Evolutionary conservation across 1,140 invertebrate species (phyloP).

Genomic region (Archegozetes longisetosus): DNA sequence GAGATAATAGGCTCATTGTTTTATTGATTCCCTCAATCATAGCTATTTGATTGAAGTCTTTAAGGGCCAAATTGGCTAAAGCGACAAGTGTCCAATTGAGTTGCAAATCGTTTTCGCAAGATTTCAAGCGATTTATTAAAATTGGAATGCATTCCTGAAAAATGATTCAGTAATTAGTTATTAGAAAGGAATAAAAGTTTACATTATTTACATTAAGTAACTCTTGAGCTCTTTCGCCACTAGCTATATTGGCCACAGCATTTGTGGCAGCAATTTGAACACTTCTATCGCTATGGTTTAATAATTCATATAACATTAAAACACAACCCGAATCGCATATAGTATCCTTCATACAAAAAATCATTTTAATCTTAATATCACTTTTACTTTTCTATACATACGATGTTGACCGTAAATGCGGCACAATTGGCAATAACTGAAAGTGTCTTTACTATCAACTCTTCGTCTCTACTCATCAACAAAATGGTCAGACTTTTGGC

Average conservation of each 20-base stretch:
- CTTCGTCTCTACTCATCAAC: constrained; percentile 34
- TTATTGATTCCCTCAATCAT: constrained; percentile 13
- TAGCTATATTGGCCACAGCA: not conserved
- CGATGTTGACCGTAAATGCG: constrained; percentile 35
- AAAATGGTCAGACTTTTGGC: constrained; percentile 37
- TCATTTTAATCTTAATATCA: too few relatives aligned
- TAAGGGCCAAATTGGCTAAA: constrained; percentile 35
- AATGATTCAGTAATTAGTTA: not conserved
- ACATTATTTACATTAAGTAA: not conserved
- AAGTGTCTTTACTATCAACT: constrained; percentile 34
- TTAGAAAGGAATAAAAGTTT: not conserved
- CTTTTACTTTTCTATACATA: not conserved
- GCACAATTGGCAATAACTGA: constrained; percentile 38
- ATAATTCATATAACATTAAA: not conserved
- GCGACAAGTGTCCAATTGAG: constrained; percentile 26
- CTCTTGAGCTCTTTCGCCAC: not conserved
- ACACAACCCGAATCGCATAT: constrained; percentile 4
- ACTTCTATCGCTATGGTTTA: not conserved
- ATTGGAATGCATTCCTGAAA: not conserved
- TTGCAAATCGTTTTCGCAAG: not conserved
- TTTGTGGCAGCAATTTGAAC: not conserved
- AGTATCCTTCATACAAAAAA: not conserved
- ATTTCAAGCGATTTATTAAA: not conserved
- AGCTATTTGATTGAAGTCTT: constrained; percentile 10
- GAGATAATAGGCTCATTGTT: constrained; percentile 27